Evolutionary conservation across 1,140 invertebrate genomes (phyloP).

Genomic region (Drosophila tristis): DNA sequence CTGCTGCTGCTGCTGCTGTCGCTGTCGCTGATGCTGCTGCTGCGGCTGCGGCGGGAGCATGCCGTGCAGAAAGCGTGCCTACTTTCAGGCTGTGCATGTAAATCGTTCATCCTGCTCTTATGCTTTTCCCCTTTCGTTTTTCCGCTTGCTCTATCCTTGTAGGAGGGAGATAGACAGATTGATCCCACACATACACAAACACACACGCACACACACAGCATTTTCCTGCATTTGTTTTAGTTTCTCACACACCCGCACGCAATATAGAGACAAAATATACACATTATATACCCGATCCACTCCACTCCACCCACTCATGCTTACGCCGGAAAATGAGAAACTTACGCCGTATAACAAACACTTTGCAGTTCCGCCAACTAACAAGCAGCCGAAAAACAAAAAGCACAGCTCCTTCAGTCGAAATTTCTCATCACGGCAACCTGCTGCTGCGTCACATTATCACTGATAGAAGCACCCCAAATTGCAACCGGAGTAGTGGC

Average conservation of each 20-base stretch:
- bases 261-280: background rate
- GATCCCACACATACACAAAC: background rate
- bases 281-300: no score
- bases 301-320: slow-evolving; percentile 10
- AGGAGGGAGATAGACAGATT: background rate
- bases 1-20: background rate
- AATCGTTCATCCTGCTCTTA: slow-evolving; percentile 12
- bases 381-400: slow-evolving; percentile 37
- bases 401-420: slow-evolving; percentile 8
- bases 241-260: background rate
- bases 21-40: background rate
- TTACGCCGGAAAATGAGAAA: slow-evolving; percentile 55
- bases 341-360: slow-evolving; percentile 58
- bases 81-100: slow-evolving; percentile 49
- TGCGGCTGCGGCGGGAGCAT: background rate
- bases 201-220: background rate
- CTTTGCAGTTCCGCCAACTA: slow-evolving; percentile 59
- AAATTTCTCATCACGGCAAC: slow-evolving; percentile 15
- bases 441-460: slow-evolving; percentile 30
- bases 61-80: slow-evolving; percentile 26
- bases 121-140: background rate
- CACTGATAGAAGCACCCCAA: slow-evolving; percentile 1
- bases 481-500: slow-evolving; percentile 8
- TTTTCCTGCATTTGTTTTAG: background rate
- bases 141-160: background rate